phyloP scores from a whole-genome alignment of 1,140 invertebrate species.

The Stegodyphus mimosarum region DNA sequence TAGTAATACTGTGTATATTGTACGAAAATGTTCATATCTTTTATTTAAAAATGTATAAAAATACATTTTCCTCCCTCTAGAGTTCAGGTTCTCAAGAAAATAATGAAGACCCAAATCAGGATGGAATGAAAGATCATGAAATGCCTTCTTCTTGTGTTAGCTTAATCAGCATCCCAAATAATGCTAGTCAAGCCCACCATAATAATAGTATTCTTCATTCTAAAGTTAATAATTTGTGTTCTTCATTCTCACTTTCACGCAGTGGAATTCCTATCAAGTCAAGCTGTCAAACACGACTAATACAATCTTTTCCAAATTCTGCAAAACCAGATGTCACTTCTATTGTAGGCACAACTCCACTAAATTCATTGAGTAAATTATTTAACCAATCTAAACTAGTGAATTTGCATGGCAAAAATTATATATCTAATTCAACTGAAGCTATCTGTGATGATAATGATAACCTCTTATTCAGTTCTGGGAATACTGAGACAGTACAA shows the following conservation, averaged over 20 bases:
- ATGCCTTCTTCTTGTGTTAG: constrained; percentile 69
- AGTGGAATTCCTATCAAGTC: constrained; percentile 61
- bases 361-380: background rate
- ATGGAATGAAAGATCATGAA: constrained; percentile 66
- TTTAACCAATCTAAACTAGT: background rate
- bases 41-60: constrained; percentile 3
- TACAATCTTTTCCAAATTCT: constrained; percentile 28
- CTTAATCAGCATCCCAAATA: constrained; percentile 66
- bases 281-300: constrained; percentile 21
- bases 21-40: background rate
- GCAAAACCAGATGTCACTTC: background rate
- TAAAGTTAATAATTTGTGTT: constrained; percentile 43
- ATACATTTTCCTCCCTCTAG: constrained; percentile 8
- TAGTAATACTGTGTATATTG: too few species aligned
- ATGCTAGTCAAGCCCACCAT: constrained; percentile 10
- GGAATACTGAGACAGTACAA: background rate
- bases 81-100: constrained; percentile 43
- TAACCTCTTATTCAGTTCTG: constrained; percentile 28
- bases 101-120: constrained; percentile 61
- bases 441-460: constrained; percentile 50
- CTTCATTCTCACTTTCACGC: constrained; percentile 3
- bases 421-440: constrained; percentile 5
- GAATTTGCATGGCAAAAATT: background rate
- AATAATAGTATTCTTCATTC: constrained; percentile 42
- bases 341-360: background rate